phyloP scores from a whole-genome alignment of 2,797 vertebrate species.

The Manis crassicaudata region DNA sequence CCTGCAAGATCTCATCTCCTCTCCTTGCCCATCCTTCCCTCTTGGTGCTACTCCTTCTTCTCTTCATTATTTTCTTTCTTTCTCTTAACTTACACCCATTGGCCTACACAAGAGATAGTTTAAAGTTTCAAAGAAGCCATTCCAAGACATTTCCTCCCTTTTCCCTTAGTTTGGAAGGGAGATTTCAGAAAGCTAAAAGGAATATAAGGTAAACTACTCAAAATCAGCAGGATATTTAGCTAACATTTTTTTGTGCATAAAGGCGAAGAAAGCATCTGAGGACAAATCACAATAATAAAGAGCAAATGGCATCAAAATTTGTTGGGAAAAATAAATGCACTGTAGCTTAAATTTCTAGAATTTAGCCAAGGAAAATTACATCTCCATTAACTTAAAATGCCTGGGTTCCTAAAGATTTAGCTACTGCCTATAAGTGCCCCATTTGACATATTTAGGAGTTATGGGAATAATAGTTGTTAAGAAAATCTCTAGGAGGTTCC shows the following conservation, averaged over 20 bases:
- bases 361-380: constrained; percentile 66
- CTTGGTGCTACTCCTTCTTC: fast-evolving
- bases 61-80: neutral
- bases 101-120: neutral
- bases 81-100: neutral
- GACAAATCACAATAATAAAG: constrained; percentile 69
- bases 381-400: constrained; percentile 72
- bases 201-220: constrained; percentile 21
- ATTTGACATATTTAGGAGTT: constrained; percentile 66
- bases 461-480: constrained; percentile 63
- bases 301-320: constrained; percentile 70
- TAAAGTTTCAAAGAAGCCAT: neutral
- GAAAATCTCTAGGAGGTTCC: constrained; percentile 63
- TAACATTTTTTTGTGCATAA: constrained; percentile 58
- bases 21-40: neutral
- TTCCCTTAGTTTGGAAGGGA: neutral
- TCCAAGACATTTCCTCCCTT: neutral
- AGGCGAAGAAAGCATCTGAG: constrained; percentile 33
- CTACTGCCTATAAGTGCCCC: constrained; percentile 55
- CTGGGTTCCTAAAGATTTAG: constrained; percentile 61
- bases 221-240: constrained; percentile 54
- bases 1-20: neutral
- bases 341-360: constrained; percentile 73
- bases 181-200: constrained; percentile 48
- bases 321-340: constrained; percentile 65